Evolutionary conservation across 2,113 vertebrate genomes (phyloP).

Genomic region (Collichthys lucidus): DNA sequence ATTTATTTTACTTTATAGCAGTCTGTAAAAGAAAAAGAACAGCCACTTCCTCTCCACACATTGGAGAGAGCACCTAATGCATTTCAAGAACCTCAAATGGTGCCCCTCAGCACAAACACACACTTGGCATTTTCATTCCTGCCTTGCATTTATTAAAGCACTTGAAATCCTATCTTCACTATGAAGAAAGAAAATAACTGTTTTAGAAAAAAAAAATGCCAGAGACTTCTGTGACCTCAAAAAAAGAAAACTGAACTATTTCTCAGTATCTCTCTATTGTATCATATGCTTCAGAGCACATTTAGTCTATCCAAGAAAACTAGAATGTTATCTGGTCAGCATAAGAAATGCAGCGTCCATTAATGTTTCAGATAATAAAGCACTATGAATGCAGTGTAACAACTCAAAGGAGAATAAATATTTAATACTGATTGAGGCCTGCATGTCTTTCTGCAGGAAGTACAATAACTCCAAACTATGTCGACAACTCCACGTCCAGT

Average conservation of each 20-base stretch:
- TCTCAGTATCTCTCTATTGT: not conserved
- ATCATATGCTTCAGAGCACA: not conserved
- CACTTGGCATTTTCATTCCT: slow-evolving; percentile 67
- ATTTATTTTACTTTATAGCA: slow-evolving; percentile 54
- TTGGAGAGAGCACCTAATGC: slow-evolving; percentile 59
- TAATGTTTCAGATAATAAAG: slow-evolving; percentile 50
- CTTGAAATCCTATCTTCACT: slow-evolving; percentile 51
- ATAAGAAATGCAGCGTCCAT: slow-evolving; percentile 41
- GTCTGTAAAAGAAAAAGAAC: slow-evolving; percentile 33
- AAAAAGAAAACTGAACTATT: slow-evolving; percentile 23
- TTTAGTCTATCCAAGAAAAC: slow-evolving; percentile 3
- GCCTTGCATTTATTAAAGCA: slow-evolving; percentile 74
- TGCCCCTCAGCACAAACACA: slow-evolving; percentile 72
- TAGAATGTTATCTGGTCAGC: slow-evolving; percentile 20
- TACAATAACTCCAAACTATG: slow-evolving; percentile 93
- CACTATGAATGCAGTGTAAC: slow-evolving; percentile 30
- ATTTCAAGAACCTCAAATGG: slow-evolving; percentile 66
- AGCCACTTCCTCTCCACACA: slow-evolving; percentile 38
- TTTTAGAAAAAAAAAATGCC: slow-evolving; percentile 1
- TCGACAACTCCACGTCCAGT: slow-evolving; percentile 88
- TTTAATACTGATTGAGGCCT: slow-evolving; percentile 63
- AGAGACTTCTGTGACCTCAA: slow-evolving; percentile 40
- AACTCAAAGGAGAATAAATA: slow-evolving; percentile 59
- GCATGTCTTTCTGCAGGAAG: slow-evolving; percentile 86
- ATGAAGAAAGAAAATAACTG: slow-evolving; percentile 22